phyloP scores from a whole-genome alignment of 2,797 vertebrate genomes.

The Phoxinus dragarum region DNA sequence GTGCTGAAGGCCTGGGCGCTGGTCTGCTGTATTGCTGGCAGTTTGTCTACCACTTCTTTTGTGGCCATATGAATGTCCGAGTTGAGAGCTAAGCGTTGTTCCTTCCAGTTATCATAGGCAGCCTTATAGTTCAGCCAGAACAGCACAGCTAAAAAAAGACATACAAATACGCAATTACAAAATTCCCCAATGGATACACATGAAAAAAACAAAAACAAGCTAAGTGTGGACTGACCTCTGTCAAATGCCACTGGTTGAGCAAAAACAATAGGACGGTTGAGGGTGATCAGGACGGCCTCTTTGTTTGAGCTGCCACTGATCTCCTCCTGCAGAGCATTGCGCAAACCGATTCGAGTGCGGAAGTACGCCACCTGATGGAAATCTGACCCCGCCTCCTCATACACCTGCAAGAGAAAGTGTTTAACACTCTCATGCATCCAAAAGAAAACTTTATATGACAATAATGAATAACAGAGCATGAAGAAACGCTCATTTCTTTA shows the following conservation, averaged over 20 bases:
- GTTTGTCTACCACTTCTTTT: slow-evolving; percentile 97
- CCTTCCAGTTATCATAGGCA: slow-evolving; percentile 98
- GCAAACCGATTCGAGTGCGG: slow-evolving; percentile 94
- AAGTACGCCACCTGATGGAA: slow-evolving; percentile 99
- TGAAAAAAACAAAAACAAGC: not conserved
- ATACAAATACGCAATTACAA: slow-evolving; percentile 27
- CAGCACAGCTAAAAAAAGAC: slow-evolving; percentile 85
- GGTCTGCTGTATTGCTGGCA: slow-evolving; percentile 97
- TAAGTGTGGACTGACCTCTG: slow-evolving; percentile 80
- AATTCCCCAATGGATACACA: not conserved
- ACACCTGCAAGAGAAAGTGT: slow-evolving; percentile 82
- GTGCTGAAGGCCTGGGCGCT: slow-evolving; percentile 97
- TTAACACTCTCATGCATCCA: not conserved
- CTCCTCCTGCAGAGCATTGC: slow-evolving; percentile 96
- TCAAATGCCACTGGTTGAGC: slow-evolving; percentile 98
- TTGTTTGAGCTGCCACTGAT: slow-evolving; percentile 95
- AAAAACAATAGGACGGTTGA: slow-evolving; percentile 96
- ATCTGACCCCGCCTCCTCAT: slow-evolving; percentile 99
- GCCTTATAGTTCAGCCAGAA: slow-evolving; percentile 99
- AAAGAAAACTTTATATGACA: not conserved
- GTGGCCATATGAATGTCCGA: slow-evolving; percentile 98
- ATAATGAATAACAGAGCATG: not conserved
- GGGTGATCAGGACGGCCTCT: slow-evolving; percentile 96
- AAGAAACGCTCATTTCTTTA: not conserved
- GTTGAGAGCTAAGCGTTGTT: slow-evolving; percentile 95